Percentiles rank a stretch among this genome's conserved stretches.
phyloP scores from a whole-genome alignment of 92 coral and sea anemone genomes.

The Epizoanthus ramosus region DNA sequence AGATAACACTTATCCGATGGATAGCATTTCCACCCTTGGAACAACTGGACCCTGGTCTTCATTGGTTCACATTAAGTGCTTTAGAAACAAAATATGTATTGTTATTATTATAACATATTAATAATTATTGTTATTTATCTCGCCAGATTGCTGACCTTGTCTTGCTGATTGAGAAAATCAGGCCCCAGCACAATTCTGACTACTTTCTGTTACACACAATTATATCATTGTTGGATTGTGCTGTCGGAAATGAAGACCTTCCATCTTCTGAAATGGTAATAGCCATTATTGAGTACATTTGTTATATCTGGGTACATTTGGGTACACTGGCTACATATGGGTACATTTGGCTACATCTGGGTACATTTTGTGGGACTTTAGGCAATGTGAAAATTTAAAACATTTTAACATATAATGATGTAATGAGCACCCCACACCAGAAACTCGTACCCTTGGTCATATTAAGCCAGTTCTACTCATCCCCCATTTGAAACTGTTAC shows the following conservation, averaged over 20 bases:
- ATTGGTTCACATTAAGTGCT: too few species aligned
- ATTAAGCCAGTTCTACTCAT: too few species aligned
- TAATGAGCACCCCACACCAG: background rate
- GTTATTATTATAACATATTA: background rate
- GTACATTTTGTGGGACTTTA: too few species aligned
- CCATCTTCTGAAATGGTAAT: constrained; percentile 79
- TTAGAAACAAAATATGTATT: background rate
- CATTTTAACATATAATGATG: background rate
- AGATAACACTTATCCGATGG: too few species aligned
- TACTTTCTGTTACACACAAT: constrained; percentile 82
- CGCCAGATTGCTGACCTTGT: constrained; percentile 56
- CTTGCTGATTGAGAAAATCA: constrained; percentile 54
- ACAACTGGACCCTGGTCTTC: too few species aligned
- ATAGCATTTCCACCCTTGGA: too few species aligned
- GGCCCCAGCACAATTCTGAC: constrained; percentile 63
- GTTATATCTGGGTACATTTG: too few species aligned
- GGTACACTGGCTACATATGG: too few species aligned
- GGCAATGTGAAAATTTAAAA: background rate
- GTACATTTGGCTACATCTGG: too few species aligned
- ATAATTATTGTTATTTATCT: background rate
- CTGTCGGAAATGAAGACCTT: constrained; percentile 84
- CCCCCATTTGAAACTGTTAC: too few species aligned
- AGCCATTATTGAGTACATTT: background rate
- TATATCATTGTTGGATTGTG: constrained; percentile 69
- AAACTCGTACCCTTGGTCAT: too few species aligned